Base-by-base conservation (phyloP, 2,113 vertebrate genomes). In the Plotosus lineatus region DNA sequence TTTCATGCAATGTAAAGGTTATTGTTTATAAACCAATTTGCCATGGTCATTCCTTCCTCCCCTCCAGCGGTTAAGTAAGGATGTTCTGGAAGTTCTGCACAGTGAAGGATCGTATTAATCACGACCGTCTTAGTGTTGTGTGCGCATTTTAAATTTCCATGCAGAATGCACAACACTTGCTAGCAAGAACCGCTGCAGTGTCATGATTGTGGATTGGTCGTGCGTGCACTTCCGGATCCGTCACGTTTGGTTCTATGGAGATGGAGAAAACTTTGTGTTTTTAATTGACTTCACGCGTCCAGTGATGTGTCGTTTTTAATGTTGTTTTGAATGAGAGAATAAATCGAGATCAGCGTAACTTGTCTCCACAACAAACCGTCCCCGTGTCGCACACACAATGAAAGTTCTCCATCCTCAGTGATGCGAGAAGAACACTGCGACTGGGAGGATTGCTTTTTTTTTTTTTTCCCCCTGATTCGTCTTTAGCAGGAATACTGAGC, bases 301-400 rank as follows among this genome's bases (percentile, higher is more conserved):
- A 51, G 51, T 85, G 65, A 78, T 68, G 87, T 87, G 84, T 91
- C 86, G 89, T 85, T 84, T 85, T 84, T 66, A 76, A 85, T 88
- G 82, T 81, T 85, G 78, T 89, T 81, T 75, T 88, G 85, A 84
- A 84, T 6, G 48, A 85, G 85, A 48, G 75, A 81, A 78, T 56
- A 79, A 83, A 78, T 78, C 65, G 87, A 80, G 83, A 82, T 77
- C 75, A 65, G 53, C 38, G n/a, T 85, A 73, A 77, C 26, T 21
- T 19, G 7, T 65, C 19, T 53, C 58, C 31, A 36, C 65, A 81
- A 23, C 73, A 77, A 73, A 56, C 72, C 55, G 74, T 72, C 42
- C 76, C 71, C 46, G 51, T 53, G 63, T 82, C 60, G 69, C 58
- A 58, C 36, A 65, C 60, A 76, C 56, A 60, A 26, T 61, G 28